Conservation (phyloP, 2,113 vertebrate genomes). For the Progne subis region DNA sequence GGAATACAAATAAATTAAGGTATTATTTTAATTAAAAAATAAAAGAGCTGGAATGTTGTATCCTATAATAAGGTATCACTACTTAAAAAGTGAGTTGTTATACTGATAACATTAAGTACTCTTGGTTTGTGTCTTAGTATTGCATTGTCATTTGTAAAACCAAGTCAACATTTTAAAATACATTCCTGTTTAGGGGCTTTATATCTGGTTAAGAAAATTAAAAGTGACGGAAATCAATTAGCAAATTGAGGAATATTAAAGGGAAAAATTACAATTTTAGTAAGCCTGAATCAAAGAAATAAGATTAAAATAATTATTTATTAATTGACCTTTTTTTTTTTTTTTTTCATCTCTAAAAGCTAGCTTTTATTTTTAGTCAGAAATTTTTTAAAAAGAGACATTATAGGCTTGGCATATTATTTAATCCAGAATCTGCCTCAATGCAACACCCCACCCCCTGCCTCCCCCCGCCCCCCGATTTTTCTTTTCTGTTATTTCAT, state of each 20-base stretch:
- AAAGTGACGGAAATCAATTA: background rate
- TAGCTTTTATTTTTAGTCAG: background rate
- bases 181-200: background rate
- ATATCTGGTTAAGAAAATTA: background rate
- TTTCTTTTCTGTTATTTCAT: background rate
- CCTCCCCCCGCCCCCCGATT: too few relatives aligned
- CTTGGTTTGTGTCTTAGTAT: background rate
- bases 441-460: background rate
- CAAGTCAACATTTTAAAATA: background rate
- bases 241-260: background rate
- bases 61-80: background rate
- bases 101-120: background rate
- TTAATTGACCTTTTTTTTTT: background rate
- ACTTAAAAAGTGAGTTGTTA: background rate
- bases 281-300: background rate
- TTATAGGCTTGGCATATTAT: background rate
- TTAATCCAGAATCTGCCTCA: background rate
- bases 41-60: slow-evolving; percentile 28
- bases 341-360: background rate
- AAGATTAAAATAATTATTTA: background rate
- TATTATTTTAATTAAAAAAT: slow-evolving; percentile 69
- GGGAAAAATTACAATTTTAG: background rate
- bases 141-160: background rate
- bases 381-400: background rate
- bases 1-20: slow-evolving; percentile 64